phyloP scores from a whole-genome alignment of 2,113 vertebrate genomes.

The Penelope pileata region DNA sequence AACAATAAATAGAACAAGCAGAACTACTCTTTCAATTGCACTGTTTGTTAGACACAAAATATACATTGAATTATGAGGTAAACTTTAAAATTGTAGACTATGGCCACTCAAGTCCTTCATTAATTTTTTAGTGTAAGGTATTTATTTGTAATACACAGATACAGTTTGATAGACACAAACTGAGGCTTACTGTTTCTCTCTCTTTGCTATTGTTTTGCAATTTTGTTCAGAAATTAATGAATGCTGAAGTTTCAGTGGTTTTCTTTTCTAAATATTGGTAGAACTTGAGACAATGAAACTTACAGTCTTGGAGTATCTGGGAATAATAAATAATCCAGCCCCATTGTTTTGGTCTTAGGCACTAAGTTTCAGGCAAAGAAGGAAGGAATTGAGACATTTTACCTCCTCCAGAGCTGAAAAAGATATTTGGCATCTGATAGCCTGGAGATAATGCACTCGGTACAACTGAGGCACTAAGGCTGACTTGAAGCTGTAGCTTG shows the following conservation, averaged over 20 bases:
- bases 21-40: background rate
- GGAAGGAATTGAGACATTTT: background rate
- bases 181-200: background rate
- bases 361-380: background rate
- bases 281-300: background rate
- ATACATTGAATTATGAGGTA: background rate
- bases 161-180: background rate
- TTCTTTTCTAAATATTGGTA: background rate
- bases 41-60: background rate
- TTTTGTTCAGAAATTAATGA: background rate
- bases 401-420: background rate
- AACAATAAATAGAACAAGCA: background rate
- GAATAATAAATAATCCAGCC: background rate
- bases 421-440: background rate
- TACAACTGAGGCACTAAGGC: background rate
- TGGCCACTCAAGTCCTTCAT: background rate
- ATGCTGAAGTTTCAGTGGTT: background rate
- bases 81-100: background rate
- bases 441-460: background rate
- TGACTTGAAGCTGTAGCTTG: background rate
- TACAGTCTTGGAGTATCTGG: background rate
- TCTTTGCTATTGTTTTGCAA: background rate
- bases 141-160: background rate
- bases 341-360: background rate
- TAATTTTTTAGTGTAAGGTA: background rate